Percentiles rank a stretch among this genome's conserved stretches.
Evolutionary conservation across 1,140 invertebrate genomes (phyloP).

Genomic region (Scaptodrosophila lebanonensis): DNA sequence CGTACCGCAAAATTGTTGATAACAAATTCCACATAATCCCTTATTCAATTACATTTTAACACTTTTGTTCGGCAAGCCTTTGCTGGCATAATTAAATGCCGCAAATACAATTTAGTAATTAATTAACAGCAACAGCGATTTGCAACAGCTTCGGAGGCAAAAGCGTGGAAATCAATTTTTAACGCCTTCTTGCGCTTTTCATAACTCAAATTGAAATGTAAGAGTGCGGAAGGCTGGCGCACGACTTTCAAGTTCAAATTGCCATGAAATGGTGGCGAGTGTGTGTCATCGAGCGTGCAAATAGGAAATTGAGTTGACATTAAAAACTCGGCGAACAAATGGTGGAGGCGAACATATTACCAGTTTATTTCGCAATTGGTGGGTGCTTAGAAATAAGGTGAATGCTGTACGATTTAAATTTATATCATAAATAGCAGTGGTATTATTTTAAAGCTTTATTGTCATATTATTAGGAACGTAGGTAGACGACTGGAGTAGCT

Average conservation of each 20-base stretch:
- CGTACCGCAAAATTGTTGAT: conserved; percentile 24
- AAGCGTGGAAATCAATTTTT: conserved; percentile 61
- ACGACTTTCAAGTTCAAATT: conserved; percentile 56
- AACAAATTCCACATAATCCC: conserved; percentile 39
- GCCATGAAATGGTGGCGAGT: conserved; percentile 46
- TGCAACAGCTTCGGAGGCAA: conserved; percentile 15
- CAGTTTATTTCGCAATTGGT: no score
- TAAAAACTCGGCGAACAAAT: conserved; percentile 1
- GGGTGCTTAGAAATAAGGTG: no score
- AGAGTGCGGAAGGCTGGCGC: conserved; percentile 30
- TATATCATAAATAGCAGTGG: no score
- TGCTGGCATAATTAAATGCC: conserved; percentile 47
- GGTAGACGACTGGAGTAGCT: no score
- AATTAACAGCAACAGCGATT: conserved; percentile 49
- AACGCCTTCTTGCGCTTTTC: conserved; percentile 51
- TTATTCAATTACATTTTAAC: conserved; percentile 61
- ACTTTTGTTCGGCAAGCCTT: conserved; percentile 13
- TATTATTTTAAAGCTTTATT: no score
- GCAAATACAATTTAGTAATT: conserved; percentile 57
- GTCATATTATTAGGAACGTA: no score
- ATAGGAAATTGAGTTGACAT: conserved; percentile 30
- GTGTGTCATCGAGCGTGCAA: conserved; percentile 12
- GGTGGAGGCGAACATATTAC: background rate
- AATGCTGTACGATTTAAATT: no score
- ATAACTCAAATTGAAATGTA: conserved; percentile 54